phyloP scores from a whole-genome alignment of 1,140 invertebrate species.

The Drosophila funebris region DNA sequence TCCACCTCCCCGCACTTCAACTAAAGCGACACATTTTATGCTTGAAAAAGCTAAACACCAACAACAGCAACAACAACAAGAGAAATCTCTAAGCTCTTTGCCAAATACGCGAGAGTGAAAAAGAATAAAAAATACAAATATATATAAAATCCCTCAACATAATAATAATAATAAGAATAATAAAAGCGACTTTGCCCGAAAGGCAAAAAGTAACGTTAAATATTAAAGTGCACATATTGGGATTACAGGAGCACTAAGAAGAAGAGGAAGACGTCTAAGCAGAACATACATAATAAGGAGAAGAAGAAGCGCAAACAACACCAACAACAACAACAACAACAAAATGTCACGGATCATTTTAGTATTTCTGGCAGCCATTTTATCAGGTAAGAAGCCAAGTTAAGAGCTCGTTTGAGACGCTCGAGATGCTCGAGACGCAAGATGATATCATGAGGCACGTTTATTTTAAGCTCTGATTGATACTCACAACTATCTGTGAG shows the following conservation, averaged over 20 bases:
- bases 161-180: slow-evolving; percentile 30
- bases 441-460: slow-evolving; percentile 40
- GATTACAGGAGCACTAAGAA: slow-evolving; percentile 50
- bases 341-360: slow-evolving; percentile 77
- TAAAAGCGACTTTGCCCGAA: slow-evolving; percentile 27
- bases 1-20: no score
- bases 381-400: slow-evolving; percentile 66
- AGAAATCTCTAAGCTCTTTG: slow-evolving; percentile 50
- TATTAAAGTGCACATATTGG: slow-evolving; percentile 53
- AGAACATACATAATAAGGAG: slow-evolving; percentile 27
- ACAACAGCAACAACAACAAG: slow-evolving; percentile 39
- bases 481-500: background rate
- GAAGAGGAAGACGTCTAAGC: no score
- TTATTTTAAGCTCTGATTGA: slow-evolving; percentile 53
- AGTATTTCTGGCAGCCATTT: slow-evolving; percentile 75
- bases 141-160: slow-evolving; percentile 15
- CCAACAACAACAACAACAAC: slow-evolving; percentile 38
- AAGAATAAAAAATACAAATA: slow-evolving; percentile 16
- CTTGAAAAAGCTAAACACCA: slow-evolving; percentile 63
- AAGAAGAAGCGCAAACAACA: slow-evolving; percentile 35
- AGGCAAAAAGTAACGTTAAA: slow-evolving; percentile 32
- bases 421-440: background rate
- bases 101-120: slow-evolving; percentile 48
- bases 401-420: background rate
- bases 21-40: slow-evolving; percentile 70